Conservation (phyloP, 2,888 invertebrate genomes). For the Rugalucina vietnamica region DNA sequence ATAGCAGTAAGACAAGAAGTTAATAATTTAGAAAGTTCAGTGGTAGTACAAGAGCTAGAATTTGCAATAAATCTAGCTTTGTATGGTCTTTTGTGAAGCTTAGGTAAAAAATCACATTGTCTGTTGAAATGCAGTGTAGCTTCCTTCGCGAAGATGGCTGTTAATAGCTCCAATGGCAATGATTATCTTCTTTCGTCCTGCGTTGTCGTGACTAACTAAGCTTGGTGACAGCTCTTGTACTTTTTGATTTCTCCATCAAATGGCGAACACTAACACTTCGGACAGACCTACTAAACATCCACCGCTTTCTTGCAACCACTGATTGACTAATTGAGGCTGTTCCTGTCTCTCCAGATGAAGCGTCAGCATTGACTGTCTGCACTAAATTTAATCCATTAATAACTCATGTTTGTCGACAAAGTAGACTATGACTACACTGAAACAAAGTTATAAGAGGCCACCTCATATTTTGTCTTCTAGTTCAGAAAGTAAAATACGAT, state of each 20-base stretch:
- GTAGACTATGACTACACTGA: too few relatives aligned
- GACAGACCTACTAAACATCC: constrained; percentile 22
- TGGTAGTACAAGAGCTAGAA: too few relatives aligned
- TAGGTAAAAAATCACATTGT: constrained; percentile 22
- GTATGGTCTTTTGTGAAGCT: too few relatives aligned
- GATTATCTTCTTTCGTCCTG: constrained; percentile 9
- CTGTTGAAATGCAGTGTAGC: constrained; percentile 34
- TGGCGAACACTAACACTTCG: not conserved
- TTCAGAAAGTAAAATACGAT: too few relatives aligned
- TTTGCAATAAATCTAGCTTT: too few relatives aligned
- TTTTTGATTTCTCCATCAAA: not conserved
- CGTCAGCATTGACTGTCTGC: constrained; percentile 37
- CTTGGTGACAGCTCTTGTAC: not conserved
- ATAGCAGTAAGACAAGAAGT: too few relatives aligned
- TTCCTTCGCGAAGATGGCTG: not conserved
- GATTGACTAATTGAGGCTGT: constrained; percentile 4
- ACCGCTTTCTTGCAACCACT: constrained; percentile 4
- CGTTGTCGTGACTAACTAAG: not conserved
- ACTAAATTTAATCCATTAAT: constrained; percentile 26
- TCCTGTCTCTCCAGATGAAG: constrained; percentile 33
- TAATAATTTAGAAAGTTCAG: too few relatives aligned
- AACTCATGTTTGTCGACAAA: too few relatives aligned
- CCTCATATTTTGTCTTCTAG: too few relatives aligned
- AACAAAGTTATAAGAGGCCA: too few relatives aligned
- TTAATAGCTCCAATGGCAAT: not conserved